phyloP scores from a whole-genome alignment of 2,797 vertebrate genomes.

The Pantherophis vulpinus region DNA sequence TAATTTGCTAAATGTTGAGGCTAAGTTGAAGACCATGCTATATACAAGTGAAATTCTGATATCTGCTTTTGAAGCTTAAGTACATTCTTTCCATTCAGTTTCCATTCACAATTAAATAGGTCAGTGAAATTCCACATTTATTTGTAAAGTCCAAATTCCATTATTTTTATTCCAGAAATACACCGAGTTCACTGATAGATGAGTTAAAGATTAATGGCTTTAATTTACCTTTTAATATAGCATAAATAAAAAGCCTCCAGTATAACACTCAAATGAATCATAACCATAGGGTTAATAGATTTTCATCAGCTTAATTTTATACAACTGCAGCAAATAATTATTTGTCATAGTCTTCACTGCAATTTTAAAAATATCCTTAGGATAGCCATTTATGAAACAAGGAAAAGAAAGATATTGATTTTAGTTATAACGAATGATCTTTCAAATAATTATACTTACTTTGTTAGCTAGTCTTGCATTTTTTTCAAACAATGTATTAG shows the following conservation, averaged over 20 bases:
- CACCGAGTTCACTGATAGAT: slow-evolving; percentile 61
- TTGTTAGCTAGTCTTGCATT: slow-evolving; percentile 27
- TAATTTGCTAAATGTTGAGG: slow-evolving; percentile 42
- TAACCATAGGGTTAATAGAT: slow-evolving; percentile 74
- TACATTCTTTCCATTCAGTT: neutral
- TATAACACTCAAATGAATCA: slow-evolving; percentile 74
- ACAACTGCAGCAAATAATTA: slow-evolving; percentile 75
- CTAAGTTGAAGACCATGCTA: slow-evolving; percentile 32
- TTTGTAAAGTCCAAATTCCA: slow-evolving; percentile 52
- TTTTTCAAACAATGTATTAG: slow-evolving; percentile 7
- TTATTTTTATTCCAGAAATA: slow-evolving; percentile 60
- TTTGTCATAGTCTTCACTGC: slow-evolving; percentile 65
- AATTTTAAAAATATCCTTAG: slow-evolving; percentile 66
- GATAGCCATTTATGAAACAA: slow-evolving; percentile 50
- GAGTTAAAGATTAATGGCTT: slow-evolving; percentile 76
- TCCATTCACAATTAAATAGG: slow-evolving; percentile 3
- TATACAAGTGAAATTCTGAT: slow-evolving; percentile 44
- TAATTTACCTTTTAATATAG: slow-evolving; percentile 76
- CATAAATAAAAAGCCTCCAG: slow-evolving; percentile 70
- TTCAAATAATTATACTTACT: slow-evolving; percentile 52
- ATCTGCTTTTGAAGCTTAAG: slow-evolving; percentile 39
- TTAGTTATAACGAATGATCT: slow-evolving; percentile 62
- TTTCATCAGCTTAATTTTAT: slow-evolving; percentile 75
- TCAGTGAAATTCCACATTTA: slow-evolving; percentile 41
- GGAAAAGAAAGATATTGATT: slow-evolving; percentile 60